Conservation (phyloP, 1,140 invertebrate genomes). For the Ganaspis sp. region DNA sequence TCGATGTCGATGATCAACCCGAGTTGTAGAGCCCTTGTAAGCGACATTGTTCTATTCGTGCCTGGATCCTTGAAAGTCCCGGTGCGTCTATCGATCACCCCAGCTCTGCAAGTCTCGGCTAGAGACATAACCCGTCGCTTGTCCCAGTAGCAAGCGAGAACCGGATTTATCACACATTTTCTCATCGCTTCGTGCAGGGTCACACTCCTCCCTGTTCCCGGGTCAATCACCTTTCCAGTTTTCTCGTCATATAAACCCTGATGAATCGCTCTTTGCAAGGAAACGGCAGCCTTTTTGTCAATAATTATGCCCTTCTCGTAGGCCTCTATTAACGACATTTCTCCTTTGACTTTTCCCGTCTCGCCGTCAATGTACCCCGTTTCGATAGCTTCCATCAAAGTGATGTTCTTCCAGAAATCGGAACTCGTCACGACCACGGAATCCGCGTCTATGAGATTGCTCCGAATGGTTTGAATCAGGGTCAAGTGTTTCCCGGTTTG, state of each 20-base stretch:
- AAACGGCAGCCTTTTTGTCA: conserved; percentile 88
- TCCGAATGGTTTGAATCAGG: conserved; percentile 84
- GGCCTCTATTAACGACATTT: conserved; percentile 87
- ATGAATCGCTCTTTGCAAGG: conserved; percentile 90
- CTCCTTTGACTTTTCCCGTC: conserved; percentile 83
- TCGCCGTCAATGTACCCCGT: conserved; percentile 85
- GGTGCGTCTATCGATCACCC: conserved; percentile 88
- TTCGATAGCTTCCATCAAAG: conserved; percentile 85
- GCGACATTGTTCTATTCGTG: conserved; percentile 80
- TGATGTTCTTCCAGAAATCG: conserved; percentile 85
- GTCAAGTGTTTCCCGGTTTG: conserved; percentile 85
- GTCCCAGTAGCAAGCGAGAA: conserved; percentile 88
- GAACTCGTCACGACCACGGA: conserved; percentile 88
- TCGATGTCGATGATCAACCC: conserved; percentile 92
- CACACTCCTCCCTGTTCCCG: conserved; percentile 84
- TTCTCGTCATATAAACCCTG: conserved; percentile 89
- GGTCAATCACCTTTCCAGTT: conserved; percentile 89
- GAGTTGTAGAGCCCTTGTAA: conserved; percentile 84
- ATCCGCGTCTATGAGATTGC: conserved; percentile 86
- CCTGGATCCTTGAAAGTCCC: conserved; percentile 87
- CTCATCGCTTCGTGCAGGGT: conserved; percentile 91
- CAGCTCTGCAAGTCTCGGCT: conserved; percentile 86
- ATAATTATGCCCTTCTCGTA: conserved; percentile 87
- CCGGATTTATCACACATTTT: conserved; percentile 86
- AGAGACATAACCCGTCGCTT: conserved; percentile 83